Evolutionary conservation across 2,113 vertebrate genomes (phyloP).

Genomic region (Apodemus speciosus): DNA sequence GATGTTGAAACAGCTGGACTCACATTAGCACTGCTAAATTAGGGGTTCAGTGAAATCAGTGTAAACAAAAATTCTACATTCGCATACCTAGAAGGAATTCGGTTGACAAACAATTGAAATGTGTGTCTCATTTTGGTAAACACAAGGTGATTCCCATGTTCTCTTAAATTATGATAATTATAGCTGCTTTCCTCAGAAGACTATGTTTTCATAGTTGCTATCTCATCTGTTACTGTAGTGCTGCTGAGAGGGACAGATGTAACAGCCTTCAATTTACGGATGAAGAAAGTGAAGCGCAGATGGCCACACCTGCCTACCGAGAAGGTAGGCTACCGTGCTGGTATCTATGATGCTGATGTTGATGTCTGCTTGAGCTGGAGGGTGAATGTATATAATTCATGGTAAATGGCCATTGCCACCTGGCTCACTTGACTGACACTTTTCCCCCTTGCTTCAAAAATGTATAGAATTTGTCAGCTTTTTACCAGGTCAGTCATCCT

Average conservation of each 20-base stretch:
- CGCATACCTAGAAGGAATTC: conserved; percentile 31
- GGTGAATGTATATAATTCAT: neutral
- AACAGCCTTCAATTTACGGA: conserved; percentile 65
- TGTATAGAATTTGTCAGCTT: neutral
- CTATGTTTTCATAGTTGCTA: neutral
- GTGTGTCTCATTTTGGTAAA: conserved; percentile 50
- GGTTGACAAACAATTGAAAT: conserved; percentile 10
- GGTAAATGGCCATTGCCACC: neutral
- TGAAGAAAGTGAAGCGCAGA: conserved; percentile 17
- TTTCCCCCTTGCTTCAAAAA: neutral
- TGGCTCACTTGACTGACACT: rapidly evolving
- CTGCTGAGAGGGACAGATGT: conserved; percentile 37
- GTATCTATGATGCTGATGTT: neutral
- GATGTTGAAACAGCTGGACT: conserved; percentile 39
- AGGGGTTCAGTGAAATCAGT: conserved; percentile 50
- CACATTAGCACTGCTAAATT: conserved; percentile 42
- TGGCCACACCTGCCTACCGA: neutral
- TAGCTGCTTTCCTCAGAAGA: conserved; percentile 45
- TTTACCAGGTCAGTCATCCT: rapidly evolving
- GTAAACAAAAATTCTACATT: conserved; percentile 45
- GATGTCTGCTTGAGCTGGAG: neutral
- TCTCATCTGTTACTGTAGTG: conserved; percentile 52
- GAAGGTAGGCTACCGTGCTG: neutral
- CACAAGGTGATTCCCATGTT: conserved; percentile 43
- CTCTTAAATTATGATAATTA: conserved; percentile 59